Base-by-base conservation (phyloP, 2,113 vertebrate species). In the Aramus guarauna region DNA sequence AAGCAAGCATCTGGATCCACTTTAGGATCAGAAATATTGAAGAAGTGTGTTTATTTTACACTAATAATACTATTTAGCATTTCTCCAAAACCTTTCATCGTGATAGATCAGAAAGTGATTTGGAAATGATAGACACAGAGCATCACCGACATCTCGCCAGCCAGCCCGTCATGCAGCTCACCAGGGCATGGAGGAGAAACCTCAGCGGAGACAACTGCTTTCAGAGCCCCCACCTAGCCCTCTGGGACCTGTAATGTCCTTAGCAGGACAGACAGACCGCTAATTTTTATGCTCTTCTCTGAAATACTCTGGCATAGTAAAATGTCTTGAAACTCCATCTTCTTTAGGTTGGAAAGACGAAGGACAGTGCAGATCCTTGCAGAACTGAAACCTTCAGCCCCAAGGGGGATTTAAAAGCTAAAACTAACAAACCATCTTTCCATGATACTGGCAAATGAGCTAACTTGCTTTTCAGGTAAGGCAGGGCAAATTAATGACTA, bases 1-100 rank as follows among this genome's bases (percentile, higher is more conserved):
- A 92, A 78, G 62, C 85, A 94, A 91, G 79, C 95, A 97, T 97
- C 97, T 97, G 97, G 96, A 95, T 94, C 87, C 87, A 95, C 90
- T 97, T 96, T 80, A 91, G 32, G 63, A 77, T 69, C 81, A 83
- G 92, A 95, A 95, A 94, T 78, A 85, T 23, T 91, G 36, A 91
- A 79, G 48, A 90, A 97, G 69, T 91, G 59, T 93, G 84, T 88
- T 96, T 96, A 88, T 93, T 96, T 95, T 95, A 91, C 75, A 85
- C 67, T 96, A 96, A 96, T 95, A 91, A 47, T 47, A 87, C 81
- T 73, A 79, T 91, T 97, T 85, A 90, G 43, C 84, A 90, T 95
- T 95, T 96, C 71, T 92, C 64, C 66, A 93, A 66, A 85, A 95
- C 41, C 37, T 53, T 90, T 87, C 66, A 88, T 73, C 73, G 50